phyloP scores from a whole-genome alignment of 2,797 vertebrate genomes.

The Chaetophractus vellerosus region DNA sequence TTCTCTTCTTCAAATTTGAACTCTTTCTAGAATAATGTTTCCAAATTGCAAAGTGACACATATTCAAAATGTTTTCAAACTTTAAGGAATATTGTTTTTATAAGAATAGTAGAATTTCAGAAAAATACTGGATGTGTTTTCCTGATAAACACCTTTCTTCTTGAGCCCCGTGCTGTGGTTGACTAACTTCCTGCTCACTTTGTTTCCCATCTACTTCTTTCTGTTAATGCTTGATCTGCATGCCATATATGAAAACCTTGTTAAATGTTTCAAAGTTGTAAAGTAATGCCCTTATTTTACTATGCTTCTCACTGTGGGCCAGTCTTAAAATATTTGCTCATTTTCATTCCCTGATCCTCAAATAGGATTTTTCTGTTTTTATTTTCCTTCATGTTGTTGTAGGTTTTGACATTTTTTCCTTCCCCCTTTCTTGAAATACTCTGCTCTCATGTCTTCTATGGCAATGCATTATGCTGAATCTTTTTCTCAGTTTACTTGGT shows the following conservation, averaged over 20 bases:
- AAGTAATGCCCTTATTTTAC: constrained; percentile 19
- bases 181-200: constrained; percentile 48
- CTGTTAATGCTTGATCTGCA: background rate
- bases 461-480: background rate
- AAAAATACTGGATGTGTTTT: constrained; percentile 63
- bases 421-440: constrained; percentile 37
- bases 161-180: background rate
- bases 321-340: constrained; percentile 39
- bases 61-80: constrained; percentile 75
- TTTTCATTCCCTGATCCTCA: constrained; percentile 26
- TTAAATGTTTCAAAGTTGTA: constrained; percentile 59
- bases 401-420: constrained; percentile 8
- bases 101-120: constrained; percentile 68
- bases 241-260: constrained; percentile 54
- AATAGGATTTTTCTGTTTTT: constrained; percentile 39
- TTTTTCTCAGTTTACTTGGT: constrained; percentile 39
- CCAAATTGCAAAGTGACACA: constrained; percentile 72
- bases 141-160: constrained; percentile 59
- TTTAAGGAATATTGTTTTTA: constrained; percentile 70
- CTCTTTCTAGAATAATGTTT: constrained; percentile 69
- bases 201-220: constrained; percentile 19
- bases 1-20: constrained; percentile 67
- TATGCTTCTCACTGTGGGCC: constrained; percentile 43
- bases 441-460: background rate
- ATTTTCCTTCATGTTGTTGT: background rate